These are phyloP conservation scores for Dolichallabes microphthalmus DNA, from an alignment of 2,113 vertebrate species.

Conservation along the genomic window DNA sequence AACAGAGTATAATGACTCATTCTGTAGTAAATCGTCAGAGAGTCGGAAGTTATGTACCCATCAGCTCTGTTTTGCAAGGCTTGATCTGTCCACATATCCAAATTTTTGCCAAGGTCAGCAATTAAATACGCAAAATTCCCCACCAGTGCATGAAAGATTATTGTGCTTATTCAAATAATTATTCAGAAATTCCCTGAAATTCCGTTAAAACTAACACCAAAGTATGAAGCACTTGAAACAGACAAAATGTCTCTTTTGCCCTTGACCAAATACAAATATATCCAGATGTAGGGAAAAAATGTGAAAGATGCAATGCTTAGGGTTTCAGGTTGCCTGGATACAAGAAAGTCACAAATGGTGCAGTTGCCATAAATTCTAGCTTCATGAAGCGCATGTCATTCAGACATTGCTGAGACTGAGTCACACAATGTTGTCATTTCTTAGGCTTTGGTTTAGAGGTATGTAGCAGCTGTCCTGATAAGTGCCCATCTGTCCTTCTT, in stretches of 20 bases:
- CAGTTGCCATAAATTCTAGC: not conserved
- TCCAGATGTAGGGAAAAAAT: not conserved
- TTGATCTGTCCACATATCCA: conserved; percentile 13
- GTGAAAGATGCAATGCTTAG: not conserved
- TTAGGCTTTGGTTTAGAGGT: not conserved
- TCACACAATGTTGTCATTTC: not conserved
- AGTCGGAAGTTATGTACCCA: conserved; percentile 22
- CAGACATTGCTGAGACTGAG: not conserved
- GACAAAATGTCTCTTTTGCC: not conserved
- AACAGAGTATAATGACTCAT: conserved; percentile 34
- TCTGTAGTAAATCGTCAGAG: not conserved
- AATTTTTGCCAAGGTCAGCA: not conserved
- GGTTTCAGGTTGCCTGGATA: not conserved
- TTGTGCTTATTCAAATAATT: not conserved
- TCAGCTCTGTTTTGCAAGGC: conserved; percentile 27
- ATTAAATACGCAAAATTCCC: not conserved
- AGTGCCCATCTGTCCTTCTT: not conserved
- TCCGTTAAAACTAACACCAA: not conserved
- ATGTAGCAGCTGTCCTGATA: not conserved
- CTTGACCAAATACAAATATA: not conserved
- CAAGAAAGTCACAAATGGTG: not conserved
- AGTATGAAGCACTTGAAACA: not conserved
- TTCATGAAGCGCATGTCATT: not conserved
- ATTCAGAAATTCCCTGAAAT: not conserved
- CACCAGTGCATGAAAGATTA: not conserved